These are phyloP conservation scores for Arenicola marina DNA, from an alignment of 2,888 invertebrate genomes.

Conservation along the genomic window DNA sequence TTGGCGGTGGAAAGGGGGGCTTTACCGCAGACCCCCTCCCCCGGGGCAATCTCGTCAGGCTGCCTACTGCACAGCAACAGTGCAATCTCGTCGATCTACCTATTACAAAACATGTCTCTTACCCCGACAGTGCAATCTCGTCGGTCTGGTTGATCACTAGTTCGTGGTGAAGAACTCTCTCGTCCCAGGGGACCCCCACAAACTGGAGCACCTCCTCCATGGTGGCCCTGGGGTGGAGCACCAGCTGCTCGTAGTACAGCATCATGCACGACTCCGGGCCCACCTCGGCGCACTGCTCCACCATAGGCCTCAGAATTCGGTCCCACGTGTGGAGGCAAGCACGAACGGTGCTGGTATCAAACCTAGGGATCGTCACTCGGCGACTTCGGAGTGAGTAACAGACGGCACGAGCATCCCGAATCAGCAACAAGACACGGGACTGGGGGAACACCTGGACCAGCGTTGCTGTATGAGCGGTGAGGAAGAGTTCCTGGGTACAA, in stretches of 20 bases:
- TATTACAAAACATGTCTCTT: too few species aligned
- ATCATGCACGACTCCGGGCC: slow-evolving; percentile 72
- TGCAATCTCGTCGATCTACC: too few species aligned
- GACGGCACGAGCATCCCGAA: slow-evolving; percentile 96
- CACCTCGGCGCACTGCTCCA: slow-evolving; percentile 46
- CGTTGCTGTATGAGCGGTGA: slow-evolving; percentile 86
- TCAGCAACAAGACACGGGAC: slow-evolving; percentile 97
- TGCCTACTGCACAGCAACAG: too few species aligned
- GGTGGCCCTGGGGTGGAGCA: slow-evolving; percentile 83
- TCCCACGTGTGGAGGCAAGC: slow-evolving; percentile 96
- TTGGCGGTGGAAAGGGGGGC: too few species aligned
- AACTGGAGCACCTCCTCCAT: slow-evolving; percentile 76
- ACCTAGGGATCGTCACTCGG: slow-evolving; percentile 82
- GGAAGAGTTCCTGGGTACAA: slow-evolving; percentile 97
- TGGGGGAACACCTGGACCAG: slow-evolving; percentile 75
- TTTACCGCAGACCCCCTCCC: too few species aligned
- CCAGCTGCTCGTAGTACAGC: slow-evolving; percentile 96
- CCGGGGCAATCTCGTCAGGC: too few species aligned
- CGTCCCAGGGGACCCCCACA: slow-evolving; percentile 91
- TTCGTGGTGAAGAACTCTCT: slow-evolving; percentile 95
- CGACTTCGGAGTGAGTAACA: slow-evolving; percentile 97
- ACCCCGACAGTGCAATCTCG: slow-evolving; percentile 94
- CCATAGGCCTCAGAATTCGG: slow-evolving; percentile 86
- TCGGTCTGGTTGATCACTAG: slow-evolving; percentile 93
- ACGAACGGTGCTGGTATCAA: slow-evolving; percentile 88